Conservation (phyloP, 2,113 vertebrate species). For the Fulmarus glacialis region DNA sequence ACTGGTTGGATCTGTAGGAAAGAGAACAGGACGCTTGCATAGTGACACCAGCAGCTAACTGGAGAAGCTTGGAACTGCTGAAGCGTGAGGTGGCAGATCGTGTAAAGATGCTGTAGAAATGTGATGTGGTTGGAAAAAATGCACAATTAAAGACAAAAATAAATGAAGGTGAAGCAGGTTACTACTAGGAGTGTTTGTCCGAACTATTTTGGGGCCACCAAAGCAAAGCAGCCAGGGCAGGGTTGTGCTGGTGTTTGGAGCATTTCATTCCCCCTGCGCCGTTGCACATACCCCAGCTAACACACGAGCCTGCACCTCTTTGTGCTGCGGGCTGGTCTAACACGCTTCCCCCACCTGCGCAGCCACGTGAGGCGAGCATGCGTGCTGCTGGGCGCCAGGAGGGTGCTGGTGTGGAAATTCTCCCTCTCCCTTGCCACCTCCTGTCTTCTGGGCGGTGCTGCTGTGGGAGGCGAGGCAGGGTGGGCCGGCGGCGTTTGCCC, state of each 20-base stretch:
- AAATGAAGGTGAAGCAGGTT: slow-evolving; percentile 44
- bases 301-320: neutral
- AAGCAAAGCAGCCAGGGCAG: neutral
- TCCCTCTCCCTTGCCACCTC: neutral
- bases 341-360: rapidly evolving
- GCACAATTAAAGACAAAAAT: slow-evolving; percentile 36
- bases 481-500: neutral
- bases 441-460: neutral
- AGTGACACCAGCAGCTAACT: neutral
- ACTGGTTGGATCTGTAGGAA: neutral
- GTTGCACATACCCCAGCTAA: too few species aligned
- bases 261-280: rapidly evolving
- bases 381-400: neutral
- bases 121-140: neutral
- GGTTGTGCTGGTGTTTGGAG: too few species aligned
- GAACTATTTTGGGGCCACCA: rapidly evolving
- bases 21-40: rapidly evolving
- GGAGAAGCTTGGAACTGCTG: neutral
- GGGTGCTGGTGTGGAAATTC: neutral
- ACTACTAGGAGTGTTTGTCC: neutral
- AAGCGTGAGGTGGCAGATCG: neutral
- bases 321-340: rapidly evolving
- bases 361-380: neutral
- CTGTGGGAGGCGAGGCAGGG: neutral
- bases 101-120: slow-evolving; percentile 4